Base-by-base conservation (phyloP, 2,797 vertebrate genomes). In the Rousettus madagascariensis region DNA sequence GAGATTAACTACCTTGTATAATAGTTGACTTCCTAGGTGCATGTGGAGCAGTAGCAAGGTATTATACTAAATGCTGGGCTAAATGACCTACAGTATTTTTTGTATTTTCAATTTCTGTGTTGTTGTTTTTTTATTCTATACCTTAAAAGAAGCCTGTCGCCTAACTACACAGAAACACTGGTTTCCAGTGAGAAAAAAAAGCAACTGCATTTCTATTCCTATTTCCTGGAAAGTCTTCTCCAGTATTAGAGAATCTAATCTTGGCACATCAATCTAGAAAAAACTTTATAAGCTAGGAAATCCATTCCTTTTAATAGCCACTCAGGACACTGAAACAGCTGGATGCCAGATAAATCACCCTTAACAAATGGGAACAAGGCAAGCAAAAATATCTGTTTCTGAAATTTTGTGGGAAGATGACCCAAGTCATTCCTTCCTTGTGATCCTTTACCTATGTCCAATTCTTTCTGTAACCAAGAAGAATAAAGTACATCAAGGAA, bases 151-250 rank as follows among this genome's bases (percentile, higher is more conserved):
- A 89, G 28, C 17, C 46, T 78, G 75, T 11, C 80, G 57, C 49
- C 49, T 46, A 65, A 55, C 65, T 75, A 65, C 13, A 74, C 16
- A 85, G 74, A 94, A 68, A 59, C 16, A 63, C 4, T 55, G 36
- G 84, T 93, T 92, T 93, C 89, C 38, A 80, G 28, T n/a, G 20
- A 91, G 55, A 85, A 94, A 43, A 69, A 91, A 96, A 85, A 87
- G 36, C 79, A 85, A 41, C 55, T 83, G 46, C n/a, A 82, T 92
- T 87, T 95, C 93, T 85, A 82, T 53, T 77, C 49, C 72, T n/a
- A 36, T 74, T 95, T 95, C 74, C 83, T 95, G 77, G 84, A 84
- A 95, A 83, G 84, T 19, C 13, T 87, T 79, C 49, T 55, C 16
- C 59, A 79, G 77, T n/a, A 82, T 53, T 75, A 22, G 10, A 66